Base-by-base conservation (phyloP, 2,888 invertebrate genomes). In the Cenopis cana region DNA sequence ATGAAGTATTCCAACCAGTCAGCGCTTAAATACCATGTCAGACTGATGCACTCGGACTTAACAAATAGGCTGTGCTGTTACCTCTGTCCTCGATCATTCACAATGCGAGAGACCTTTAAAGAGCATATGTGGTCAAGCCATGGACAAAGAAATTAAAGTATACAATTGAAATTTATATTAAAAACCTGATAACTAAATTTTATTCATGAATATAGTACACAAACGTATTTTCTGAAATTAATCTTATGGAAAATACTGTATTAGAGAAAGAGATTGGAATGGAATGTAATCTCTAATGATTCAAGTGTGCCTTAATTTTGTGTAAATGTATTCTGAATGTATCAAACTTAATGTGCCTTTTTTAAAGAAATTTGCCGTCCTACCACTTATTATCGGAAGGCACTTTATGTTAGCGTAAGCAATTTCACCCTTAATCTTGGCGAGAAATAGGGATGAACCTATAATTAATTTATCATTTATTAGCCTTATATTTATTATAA, bases 1-100 rank as follows among this genome's bases (percentile, higher is more conserved):
- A 95, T 95, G 92, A 94, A 95, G 74, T 95, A 95, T 86, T 95
- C 95, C 64, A 96, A 95, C 85, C 95, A 95, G 84, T 95, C 95
- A 0, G 95, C 95, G 52, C 90, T 96, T 76, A 96, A 95, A 84
- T 95, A 95, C 82, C 95, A 95, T 78, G 95, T 95, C 56, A 92
- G 95, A 76, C 87, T 96, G 82, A 95, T 96, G 89, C 96, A 95
- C 87, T 95, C 95, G 41, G 96, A 95, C 85, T 89, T 95, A 76
- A 95, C 95, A 24, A 95, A 95, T 82, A 93, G 95, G 83, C 92
- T 95, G 74, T 95, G 95, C 86, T 96, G 96, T 85, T 95, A 95
- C 83, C 88, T 96, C 62, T 96, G 96, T 82, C 96, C 96, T 36
- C 94, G 95, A 77, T 95, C 95, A n/a, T 96, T 96, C 78, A 95